phyloP scores from a whole-genome alignment of 1,140 invertebrate species.

The Ruditapes philippinarum region DNA sequence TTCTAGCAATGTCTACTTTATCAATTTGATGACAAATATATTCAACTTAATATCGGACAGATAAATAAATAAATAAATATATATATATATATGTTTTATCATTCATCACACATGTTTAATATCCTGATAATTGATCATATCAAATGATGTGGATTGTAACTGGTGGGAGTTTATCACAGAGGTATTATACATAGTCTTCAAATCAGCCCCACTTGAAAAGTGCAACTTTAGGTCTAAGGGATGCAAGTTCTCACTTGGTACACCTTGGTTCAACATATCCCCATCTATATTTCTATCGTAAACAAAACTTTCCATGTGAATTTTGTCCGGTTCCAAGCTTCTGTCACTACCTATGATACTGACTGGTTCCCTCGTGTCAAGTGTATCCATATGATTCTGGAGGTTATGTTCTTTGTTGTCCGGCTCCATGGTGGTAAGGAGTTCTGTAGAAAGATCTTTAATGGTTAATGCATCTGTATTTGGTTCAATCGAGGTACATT shows the following conservation, averaged over 20 bases:
- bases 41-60: too few relatives aligned
- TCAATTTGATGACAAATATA: too few relatives aligned
- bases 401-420: neutral
- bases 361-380: neutral
- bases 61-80: too few relatives aligned
- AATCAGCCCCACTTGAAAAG: neutral
- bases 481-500: neutral
- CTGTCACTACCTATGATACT: neutral
- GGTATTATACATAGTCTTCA: neutral
- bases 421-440: neutral
- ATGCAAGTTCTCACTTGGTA: neutral
- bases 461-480: neutral
- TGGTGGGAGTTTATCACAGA: neutral
- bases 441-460: neutral
- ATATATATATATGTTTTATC: too few relatives aligned
- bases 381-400: neutral
- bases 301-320: neutral
- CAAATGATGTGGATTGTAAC: neutral
- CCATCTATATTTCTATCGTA: neutral
- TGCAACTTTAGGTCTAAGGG: slow-evolving; percentile 29
- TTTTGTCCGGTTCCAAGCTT: neutral
- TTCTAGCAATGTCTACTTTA: too few relatives aligned
- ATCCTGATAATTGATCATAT: slow-evolving; percentile 16
- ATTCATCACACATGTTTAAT: neutral
- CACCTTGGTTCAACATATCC: neutral